Base-by-base conservation (phyloP, 2,888 invertebrate species). In the Cephus pygmeus region DNA sequence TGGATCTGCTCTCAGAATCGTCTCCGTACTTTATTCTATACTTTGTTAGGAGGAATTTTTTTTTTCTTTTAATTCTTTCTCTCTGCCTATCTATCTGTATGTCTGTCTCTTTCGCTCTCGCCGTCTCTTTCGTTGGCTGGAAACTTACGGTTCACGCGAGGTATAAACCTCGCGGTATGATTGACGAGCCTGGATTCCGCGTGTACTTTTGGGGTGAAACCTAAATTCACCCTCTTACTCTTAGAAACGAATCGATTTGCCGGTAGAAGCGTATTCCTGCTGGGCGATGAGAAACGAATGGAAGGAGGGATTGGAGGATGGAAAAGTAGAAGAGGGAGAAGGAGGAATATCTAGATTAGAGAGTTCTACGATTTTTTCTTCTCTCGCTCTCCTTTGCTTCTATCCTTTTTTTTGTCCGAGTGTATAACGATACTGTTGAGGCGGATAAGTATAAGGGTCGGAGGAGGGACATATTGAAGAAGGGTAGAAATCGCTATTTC, bases 131-230 rank as follows among this genome's bases (percentile, higher is more conserved):
- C 56, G 9, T 23, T 56, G 23, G 56, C 56, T 56, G 56, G 56
- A 23, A 56, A 56, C 56, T 15, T 56, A 23, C 56, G 23, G 40
- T 34, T 36, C 69, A 73, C 69, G 79, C 73, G 77, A 69, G 68
- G 79, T 79, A 69, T 69, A 75, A 78, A 81, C 76, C 77, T 74
- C 79, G 77, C 78, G 79, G 78, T 81, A 81, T 81, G 80, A 79
- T 80, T 80, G 78, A 79, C 76, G 80, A 80, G 79, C 78, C 73
- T 73, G 71, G 76, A 76, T 34, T 40, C n/a, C n/a, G 31, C 71
- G 69, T 68, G 12, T 76, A 56, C 35, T 71, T 76, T 73, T 56
- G 35, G 40, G 33, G 23, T 35, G 56, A 56, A 56, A 56, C 56
- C 56, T 56, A 56, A 56, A 56, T 56, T 56, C 56, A 56, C 56